These are phyloP conservation scores for Microvelia longipes DNA, from an alignment of 1,140 invertebrate genomes.

Conservation along the genomic window DNA sequence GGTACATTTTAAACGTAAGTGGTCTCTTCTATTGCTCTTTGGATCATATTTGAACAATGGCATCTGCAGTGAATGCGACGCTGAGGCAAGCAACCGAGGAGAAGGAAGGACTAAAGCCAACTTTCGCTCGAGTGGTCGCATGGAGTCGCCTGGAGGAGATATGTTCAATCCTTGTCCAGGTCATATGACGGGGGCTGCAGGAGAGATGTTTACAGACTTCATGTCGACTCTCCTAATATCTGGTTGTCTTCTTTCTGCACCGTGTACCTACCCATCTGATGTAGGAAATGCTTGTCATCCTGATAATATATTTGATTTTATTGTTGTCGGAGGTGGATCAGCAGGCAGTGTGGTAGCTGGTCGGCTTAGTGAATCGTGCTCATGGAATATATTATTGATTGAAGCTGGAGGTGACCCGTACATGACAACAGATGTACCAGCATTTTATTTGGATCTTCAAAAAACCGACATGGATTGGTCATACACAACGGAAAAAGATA, in stretches of 20 bases:
- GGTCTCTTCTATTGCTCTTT: too few relatives aligned
- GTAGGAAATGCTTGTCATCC: conserved; percentile 1
- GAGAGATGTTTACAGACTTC: conserved; percentile 12
- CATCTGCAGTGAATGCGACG: background rate
- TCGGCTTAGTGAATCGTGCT: conserved; percentile 35
- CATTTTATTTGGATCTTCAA: conserved; percentile 39
- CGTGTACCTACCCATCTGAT: conserved; percentile 10
- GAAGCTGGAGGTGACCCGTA: conserved; percentile 53
- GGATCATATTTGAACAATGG: too few relatives aligned
- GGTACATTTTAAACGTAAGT: too few relatives aligned
- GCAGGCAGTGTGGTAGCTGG: conserved; percentile 35
- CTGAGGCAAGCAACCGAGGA: background rate
- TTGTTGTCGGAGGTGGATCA: conserved; percentile 24
- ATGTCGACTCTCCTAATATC: conserved; percentile 12
- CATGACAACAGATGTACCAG: conserved; percentile 45
- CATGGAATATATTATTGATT: conserved; percentile 35
- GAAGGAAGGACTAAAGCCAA: background rate
- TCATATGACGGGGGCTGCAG: conserved; percentile 9
- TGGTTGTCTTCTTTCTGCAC: conserved; percentile 10
- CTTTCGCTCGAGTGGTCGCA: background rate
- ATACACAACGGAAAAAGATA: conserved; percentile 40
- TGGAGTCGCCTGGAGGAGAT: background rate
- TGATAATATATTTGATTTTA: conserved; percentile 19
- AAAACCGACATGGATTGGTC: conserved; percentile 43
- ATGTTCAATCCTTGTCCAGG: conserved; percentile 13